A percentile compares a stretch with the other conserved stretches of the same genome.
These are phyloP conservation scores for Chaetops frenatus DNA, from an alignment of 2,113 vertebrate species.

Conservation along the genomic window DNA sequence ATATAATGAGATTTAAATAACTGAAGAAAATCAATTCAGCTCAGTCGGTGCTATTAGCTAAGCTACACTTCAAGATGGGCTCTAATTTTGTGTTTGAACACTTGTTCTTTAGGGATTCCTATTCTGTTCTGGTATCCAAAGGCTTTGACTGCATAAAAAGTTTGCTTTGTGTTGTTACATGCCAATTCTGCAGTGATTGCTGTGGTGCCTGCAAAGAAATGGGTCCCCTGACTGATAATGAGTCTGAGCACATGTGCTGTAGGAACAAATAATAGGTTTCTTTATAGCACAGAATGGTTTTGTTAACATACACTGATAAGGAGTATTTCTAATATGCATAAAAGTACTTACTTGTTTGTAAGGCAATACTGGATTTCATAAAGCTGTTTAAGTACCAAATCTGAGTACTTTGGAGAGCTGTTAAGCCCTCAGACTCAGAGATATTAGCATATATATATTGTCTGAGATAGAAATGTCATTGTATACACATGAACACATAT, in stretches of 20 bases:
- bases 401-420: neutral
- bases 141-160: neutral
- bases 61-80: neutral
- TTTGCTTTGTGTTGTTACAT: neutral
- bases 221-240: neutral
- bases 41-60: neutral
- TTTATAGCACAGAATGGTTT: neutral
- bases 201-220: neutral
- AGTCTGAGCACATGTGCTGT: neutral
- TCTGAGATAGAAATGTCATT: neutral
- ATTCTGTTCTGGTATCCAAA: neutral
- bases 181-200: neutral
- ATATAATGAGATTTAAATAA: conserved; percentile 34
- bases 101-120: conserved; percentile 10
- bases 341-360: neutral
- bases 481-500: neutral
- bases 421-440: neutral
- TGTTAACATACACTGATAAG: neutral
- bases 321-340: neutral
- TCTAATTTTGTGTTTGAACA: neutral
- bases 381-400: neutral
- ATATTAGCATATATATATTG: neutral
- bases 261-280: neutral
- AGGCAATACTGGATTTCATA: neutral
- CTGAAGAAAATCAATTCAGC: neutral